Base-by-base conservation (phyloP, 2,113 vertebrate species). In the Syngnathus typhle region DNA sequence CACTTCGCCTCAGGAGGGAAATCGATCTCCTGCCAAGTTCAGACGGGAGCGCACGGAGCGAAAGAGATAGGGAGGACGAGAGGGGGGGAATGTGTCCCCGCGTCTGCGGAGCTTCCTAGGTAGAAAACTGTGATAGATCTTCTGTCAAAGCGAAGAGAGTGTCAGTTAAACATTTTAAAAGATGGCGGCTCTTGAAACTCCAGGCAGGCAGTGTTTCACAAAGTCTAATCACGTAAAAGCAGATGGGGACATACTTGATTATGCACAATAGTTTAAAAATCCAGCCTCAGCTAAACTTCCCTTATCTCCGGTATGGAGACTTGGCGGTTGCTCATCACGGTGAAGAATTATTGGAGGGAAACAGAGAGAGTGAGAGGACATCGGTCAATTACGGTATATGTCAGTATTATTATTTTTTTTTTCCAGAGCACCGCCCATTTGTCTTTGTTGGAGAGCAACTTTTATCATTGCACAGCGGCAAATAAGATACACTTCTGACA, bases 21-120 rank as follows among this genome's bases (percentile, higher is more conserved):
- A 88, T 87, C 80, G 87, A 88, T 87, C 82, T 83, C 76, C 82
- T 84, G 84, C 83, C 87, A 88, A 70, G 74, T 79, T 79, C 69
- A 60, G 68, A 77, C 46, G 67, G 65, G 78, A 80, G 65, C 37
- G 27, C 66, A 68, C 55, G 44, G 66, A 77, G 80, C 21, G 6
- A 39, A 64, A 71, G 67, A 68, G 79, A 73, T 52, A 55, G 68
- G 67, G 55, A 65, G 74, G 71, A 58, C 43, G 52, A 67, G 67
- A 55, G 63, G 71, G 38, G 62, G 68, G 58, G 64, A 60, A 74
- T 13, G 15, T 21, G 32, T 71, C 56, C 74, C 62, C 58, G 70
- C 77, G 76, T 82, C 86, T 85, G 80, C 84, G 72, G 75, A 44
- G 77, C 80, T 73, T 85, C 77, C 72, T 75, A 79, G 83, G 83